Evolutionary conservation across 2,888 invertebrate species (phyloP).

Genomic region (Cryptocephalus moraei): DNA sequence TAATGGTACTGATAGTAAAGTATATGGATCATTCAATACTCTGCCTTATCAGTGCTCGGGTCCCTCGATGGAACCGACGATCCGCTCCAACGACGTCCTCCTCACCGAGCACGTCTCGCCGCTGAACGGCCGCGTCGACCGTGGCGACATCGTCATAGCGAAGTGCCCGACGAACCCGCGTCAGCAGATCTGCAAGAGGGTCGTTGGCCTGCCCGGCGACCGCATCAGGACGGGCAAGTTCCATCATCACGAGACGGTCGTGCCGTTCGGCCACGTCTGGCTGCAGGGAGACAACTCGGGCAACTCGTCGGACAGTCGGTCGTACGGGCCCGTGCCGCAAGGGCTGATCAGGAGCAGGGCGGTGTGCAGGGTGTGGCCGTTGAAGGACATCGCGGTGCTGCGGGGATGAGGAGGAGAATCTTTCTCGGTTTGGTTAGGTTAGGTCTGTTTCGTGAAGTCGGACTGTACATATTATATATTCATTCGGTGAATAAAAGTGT

Average conservation of each 20-base stretch:
- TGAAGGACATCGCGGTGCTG: slow-evolving; percentile 8
- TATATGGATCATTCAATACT: not conserved
- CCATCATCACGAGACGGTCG: slow-evolving; percentile 40
- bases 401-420: not conserved
- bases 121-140: slow-evolving; percentile 48
- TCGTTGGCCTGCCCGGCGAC: slow-evolving; percentile 69
- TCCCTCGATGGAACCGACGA: slow-evolving; percentile 89
- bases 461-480: too few species aligned
- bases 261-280: slow-evolving; percentile 84
- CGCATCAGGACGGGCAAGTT: slow-evolving; percentile 39
- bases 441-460: too few species aligned
- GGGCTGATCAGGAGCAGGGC: slow-evolving; percentile 76
- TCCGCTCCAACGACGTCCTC: slow-evolving; percentile 70
- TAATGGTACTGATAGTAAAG: too few species aligned
- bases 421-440: too few species aligned
- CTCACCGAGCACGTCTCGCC: slow-evolving; percentile 72
- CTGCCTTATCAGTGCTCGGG: slow-evolving; percentile 64
- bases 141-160: slow-evolving; percentile 80
- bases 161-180: slow-evolving; percentile 71
- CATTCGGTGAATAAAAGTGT: too few species aligned
- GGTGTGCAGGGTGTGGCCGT: slow-evolving; percentile 70
- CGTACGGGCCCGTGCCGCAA: slow-evolving; percentile 80
- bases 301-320: slow-evolving; percentile 80
- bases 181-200: slow-evolving; percentile 77
- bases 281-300: slow-evolving; percentile 79